Conservation (phyloP, 2,113 vertebrate species). For the Vulpes lagopus region DNA sequence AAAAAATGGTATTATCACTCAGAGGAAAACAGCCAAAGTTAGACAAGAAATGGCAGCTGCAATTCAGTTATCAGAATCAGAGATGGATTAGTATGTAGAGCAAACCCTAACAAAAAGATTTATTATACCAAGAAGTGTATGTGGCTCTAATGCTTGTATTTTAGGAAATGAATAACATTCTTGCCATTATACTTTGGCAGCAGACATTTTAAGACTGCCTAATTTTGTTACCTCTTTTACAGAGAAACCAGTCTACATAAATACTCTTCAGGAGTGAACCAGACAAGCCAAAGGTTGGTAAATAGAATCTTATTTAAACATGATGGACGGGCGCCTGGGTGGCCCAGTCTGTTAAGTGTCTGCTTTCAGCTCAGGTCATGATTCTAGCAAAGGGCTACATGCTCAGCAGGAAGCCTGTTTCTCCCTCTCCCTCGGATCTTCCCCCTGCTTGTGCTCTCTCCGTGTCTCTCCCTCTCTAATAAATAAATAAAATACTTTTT, state of each 20-base stretch:
- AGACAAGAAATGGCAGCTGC: constrained; percentile 40
- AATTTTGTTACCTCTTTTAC: neutral
- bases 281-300: neutral
- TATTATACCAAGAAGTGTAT: neutral
- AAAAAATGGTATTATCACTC: constrained; percentile 40
- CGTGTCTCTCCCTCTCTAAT: neutral
- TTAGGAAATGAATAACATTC: neutral
- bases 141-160: neutral
- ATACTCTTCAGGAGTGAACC: neutral
- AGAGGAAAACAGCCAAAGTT: constrained; percentile 55
- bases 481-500: neutral
- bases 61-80: constrained; percentile 16
- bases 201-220: constrained; percentile 34
- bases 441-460: neutral
- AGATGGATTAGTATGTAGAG: neutral
- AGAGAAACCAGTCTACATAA: neutral
- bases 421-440: neutral
- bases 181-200: neutral
- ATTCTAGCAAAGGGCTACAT: no score
- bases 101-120: constrained; percentile 31
- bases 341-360: neutral
- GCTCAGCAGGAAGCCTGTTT: no score
- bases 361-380: neutral
- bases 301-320: constrained; percentile 13
- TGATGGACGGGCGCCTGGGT: neutral